phyloP scores from a whole-genome alignment of 2,113 vertebrate genomes.

The Tragelaphus buxtoni region DNA sequence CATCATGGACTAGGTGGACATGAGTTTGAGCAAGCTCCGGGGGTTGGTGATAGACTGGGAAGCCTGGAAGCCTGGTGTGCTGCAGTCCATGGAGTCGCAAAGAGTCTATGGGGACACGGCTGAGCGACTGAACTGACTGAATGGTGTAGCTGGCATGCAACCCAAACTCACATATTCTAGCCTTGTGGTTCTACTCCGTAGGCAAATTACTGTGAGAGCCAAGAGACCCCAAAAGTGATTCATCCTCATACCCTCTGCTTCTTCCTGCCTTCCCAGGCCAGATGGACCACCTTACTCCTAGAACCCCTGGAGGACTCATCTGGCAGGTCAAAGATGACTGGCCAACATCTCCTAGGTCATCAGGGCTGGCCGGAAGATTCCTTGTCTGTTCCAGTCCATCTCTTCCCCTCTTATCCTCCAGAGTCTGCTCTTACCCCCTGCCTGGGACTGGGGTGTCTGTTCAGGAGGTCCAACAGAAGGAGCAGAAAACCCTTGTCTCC shows the following conservation, averaged over 20 bases:
- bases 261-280: background rate
- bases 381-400: background rate
- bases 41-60: background rate
- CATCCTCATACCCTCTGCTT: background rate
- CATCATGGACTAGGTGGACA: background rate
- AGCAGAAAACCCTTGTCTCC: background rate
- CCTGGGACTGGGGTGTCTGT: background rate
- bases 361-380: background rate
- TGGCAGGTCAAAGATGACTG: background rate
- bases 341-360: background rate
- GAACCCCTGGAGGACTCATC: background rate
- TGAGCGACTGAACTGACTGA: background rate
- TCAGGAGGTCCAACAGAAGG: background rate
- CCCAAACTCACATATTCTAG: background rate
- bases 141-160: background rate
- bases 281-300: background rate
- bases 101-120: background rate
- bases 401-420: background rate
- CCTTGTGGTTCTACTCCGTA: background rate
- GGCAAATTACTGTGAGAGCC: background rate
- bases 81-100: background rate
- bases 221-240: background rate
- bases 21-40: background rate
- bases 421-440: accelerated
- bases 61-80: background rate